Evolutionary conservation across 2,888 invertebrate genomes (phyloP).

Genomic region (Desoria tigrina): DNA sequence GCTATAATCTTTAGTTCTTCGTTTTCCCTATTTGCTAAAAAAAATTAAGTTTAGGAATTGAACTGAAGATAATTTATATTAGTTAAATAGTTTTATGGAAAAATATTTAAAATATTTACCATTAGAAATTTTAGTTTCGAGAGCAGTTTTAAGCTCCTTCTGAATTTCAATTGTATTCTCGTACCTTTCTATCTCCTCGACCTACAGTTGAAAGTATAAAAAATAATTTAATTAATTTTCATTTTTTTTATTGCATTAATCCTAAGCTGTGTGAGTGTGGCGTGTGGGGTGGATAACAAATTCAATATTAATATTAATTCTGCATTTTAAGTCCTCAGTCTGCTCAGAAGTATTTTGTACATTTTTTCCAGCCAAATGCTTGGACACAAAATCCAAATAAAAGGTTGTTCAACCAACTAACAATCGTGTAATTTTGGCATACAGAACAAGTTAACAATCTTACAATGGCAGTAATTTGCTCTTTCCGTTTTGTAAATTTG

Average conservation of each 20-base stretch:
- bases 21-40: constrained; percentile 55
- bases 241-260: no score
- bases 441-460: no score
- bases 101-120: constrained; percentile 30
- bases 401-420: no score
- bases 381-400: no score
- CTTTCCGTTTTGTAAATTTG: constrained; percentile 36
- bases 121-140: constrained; percentile 32
- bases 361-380: no score
- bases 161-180: constrained; percentile 36
- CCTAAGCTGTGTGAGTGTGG: no score
- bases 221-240: constrained; percentile 4
- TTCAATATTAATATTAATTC: no score
- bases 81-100: not conserved
- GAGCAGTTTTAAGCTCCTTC: constrained; percentile 36
- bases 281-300: no score
- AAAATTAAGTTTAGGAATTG: constrained; percentile 1
- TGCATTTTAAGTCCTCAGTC: no score
- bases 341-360: no score
- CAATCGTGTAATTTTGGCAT: no score
- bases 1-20: constrained; percentile 58
- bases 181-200: constrained; percentile 47
- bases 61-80: not conserved
- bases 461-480: constrained; percentile 32
- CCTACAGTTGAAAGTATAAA: constrained; percentile 31